Conservation (phyloP, 2,888 invertebrate genomes). For the Drosophila infuscata region DNA sequence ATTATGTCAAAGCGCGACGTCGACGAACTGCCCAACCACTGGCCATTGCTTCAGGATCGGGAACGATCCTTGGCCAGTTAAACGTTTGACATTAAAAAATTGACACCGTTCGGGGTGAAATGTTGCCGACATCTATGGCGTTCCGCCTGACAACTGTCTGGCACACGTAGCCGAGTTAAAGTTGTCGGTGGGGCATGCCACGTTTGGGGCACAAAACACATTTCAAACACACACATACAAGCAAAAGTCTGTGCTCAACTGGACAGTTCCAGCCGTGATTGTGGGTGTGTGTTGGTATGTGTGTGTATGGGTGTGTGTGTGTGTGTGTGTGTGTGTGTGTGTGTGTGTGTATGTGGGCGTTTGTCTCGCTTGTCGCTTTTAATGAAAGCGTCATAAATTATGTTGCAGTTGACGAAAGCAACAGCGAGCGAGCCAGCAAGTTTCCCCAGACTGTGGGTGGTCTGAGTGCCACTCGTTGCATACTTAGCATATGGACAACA, state of each 20-base stretch:
- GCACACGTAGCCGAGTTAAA: constrained; percentile 70
- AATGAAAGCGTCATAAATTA: constrained; percentile 84
- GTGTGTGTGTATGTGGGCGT: constrained; percentile 78
- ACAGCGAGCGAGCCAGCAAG: constrained; percentile 43
- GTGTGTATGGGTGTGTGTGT: constrained; percentile 60
- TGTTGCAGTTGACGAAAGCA: constrained; percentile 83
- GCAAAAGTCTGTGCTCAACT: constrained; percentile 4
- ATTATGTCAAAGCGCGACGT: constrained; percentile 83
- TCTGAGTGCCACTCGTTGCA: constrained; percentile 22
- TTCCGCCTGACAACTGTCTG: constrained; percentile 78
- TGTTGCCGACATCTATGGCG: constrained; percentile 75
- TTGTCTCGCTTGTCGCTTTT: constrained; percentile 80
- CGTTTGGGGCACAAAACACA: constrained; percentile 50
- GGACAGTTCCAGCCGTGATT: constrained; percentile 16
- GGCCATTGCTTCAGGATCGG: constrained; percentile 29
- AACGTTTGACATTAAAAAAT: constrained; percentile 81
- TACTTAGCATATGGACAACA: constrained; percentile 70
- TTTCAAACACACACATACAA: constrained; percentile 60
- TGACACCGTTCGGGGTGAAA: constrained; percentile 84
- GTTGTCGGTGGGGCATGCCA: constrained; percentile 31
- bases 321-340: constrained; percentile 39
- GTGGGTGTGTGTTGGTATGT: constrained; percentile 11
- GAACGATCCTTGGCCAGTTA: constrained; percentile 62
- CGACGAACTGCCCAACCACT: constrained; percentile 29
- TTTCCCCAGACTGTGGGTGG: constrained; percentile 25